phyloP scores from a whole-genome alignment of 2,797 vertebrate genomes.

The Schizopygopsis malacanthus region DNA sequence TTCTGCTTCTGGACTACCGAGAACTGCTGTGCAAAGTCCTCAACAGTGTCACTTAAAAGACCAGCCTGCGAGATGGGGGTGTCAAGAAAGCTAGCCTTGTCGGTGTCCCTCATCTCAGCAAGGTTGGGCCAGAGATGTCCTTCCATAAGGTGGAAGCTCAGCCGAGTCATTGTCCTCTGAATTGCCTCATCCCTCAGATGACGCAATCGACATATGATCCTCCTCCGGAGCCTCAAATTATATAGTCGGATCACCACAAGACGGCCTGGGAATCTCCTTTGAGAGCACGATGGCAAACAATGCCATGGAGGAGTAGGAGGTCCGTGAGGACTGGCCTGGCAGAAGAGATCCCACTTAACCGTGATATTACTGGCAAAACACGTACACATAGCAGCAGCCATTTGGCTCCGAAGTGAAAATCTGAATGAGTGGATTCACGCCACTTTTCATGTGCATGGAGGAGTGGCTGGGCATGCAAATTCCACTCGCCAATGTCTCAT shows the following conservation, averaged over 20 bases:
- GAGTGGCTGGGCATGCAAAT: neutral
- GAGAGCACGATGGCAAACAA: neutral
- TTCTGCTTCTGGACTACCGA: too few species aligned
- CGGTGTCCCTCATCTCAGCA: neutral
- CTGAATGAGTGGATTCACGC: neutral
- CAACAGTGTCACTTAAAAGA: too few species aligned
- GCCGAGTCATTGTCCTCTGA: neutral
- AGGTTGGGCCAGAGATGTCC: neutral
- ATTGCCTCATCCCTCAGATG: neutral
- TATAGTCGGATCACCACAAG: neutral
- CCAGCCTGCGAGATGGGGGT: too few species aligned
- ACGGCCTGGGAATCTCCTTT: neutral
- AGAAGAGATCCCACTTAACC: neutral
- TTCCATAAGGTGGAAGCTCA: neutral
- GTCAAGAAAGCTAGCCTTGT: neutral
- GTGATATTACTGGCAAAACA: neutral
- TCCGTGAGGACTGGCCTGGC: neutral
- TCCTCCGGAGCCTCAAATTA: neutral
- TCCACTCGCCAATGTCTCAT: neutral
- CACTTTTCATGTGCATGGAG: neutral
- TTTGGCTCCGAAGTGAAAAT: neutral
- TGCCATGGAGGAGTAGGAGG: neutral
- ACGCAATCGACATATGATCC: neutral
- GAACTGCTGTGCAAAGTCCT: too few species aligned
- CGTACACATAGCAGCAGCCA: neutral